Evolutionary conservation across 2,113 vertebrate genomes (phyloP), one percentile per base, ranked within the genome.

Genomic region (Lasiurus borealis): DNA sequence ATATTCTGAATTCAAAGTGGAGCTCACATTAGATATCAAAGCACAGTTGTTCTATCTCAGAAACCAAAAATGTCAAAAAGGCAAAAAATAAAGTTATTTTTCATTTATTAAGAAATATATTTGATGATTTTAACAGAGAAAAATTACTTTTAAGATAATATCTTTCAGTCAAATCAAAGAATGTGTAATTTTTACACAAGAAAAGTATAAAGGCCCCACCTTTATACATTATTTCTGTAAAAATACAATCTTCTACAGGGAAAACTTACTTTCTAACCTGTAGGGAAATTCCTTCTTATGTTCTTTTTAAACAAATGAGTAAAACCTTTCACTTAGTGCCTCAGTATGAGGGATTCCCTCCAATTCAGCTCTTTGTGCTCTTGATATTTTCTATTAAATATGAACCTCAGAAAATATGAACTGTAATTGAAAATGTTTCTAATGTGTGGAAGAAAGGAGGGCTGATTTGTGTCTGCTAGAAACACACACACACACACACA

Each of bases 341-440:
- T 95, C 40, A n/a, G 76, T 50, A 68, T 54, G 57, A 93, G 46
- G 9, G 16, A 94, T 88, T 83, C 48, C 27, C 14, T 88, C 48
- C 11, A 71, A 52, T 19, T 7, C 46, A 40, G 21, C 21, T 86
- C 94, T 96, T 73, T 68, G 66, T 91, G 27, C 21, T 96, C 40
- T 87, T 93, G 40, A 6, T 2, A 34, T 93, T 91, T 93, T 92
- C 23, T 96, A 57, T 36, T 95, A 92, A 66, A 75, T 88, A n/a
- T 83, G 14, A 16, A 88, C 31, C 40, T 91, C 86, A 81, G 80
- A 73, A 36, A 94, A 76, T 16, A 29, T 71, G 71, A 94, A 75
- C n/a, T 95, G 4, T 95, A 91, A 93, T 40, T 95, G 23, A 64
- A 91, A 89, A 80, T 95, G 18, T 91, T 96, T 94, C n/a, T 73